Evolutionary conservation across 1,140 invertebrate species (phyloP).

Genomic region (Agrypnia vestita): DNA sequence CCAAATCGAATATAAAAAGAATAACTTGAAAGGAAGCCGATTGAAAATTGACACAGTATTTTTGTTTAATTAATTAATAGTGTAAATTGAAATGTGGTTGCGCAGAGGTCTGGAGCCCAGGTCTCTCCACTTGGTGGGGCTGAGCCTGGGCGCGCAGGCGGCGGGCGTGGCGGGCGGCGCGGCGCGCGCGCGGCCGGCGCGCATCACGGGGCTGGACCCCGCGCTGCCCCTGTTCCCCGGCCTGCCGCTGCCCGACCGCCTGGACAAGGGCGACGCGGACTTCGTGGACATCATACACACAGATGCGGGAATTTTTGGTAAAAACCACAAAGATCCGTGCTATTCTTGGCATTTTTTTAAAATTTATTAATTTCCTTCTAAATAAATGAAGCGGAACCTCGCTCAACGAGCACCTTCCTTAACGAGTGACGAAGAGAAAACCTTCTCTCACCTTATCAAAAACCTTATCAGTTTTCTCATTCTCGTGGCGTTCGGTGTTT

Average conservation of each 20-base stretch:
- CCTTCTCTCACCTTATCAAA: no score
- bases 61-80: no score
- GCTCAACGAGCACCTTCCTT: no score
- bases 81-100: neutral
- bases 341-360: no score
- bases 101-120: slow-evolving; percentile 63
- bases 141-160: slow-evolving; percentile 76
- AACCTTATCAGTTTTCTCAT: no score
- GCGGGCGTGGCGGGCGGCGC: slow-evolving; percentile 73
- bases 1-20: no score
- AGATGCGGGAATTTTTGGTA: slow-evolving; percentile 75
- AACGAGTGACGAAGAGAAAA: no score
- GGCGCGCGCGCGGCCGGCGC: slow-evolving; percentile 65
- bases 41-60: no score
- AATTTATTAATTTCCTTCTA: no score
- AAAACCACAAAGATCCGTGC: neutral
- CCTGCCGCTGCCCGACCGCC: slow-evolving; percentile 64
- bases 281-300: slow-evolving; percentile 77
- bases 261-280: slow-evolving; percentile 69
- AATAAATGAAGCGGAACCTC: no score
- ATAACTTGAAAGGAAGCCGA: no score
- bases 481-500: no score
- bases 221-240: slow-evolving; percentile 75
- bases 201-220: slow-evolving; percentile 76
- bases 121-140: slow-evolving; percentile 74